Base-by-base conservation (phyloP, 2,113 vertebrate species). In the Xenopus borealis region DNA sequence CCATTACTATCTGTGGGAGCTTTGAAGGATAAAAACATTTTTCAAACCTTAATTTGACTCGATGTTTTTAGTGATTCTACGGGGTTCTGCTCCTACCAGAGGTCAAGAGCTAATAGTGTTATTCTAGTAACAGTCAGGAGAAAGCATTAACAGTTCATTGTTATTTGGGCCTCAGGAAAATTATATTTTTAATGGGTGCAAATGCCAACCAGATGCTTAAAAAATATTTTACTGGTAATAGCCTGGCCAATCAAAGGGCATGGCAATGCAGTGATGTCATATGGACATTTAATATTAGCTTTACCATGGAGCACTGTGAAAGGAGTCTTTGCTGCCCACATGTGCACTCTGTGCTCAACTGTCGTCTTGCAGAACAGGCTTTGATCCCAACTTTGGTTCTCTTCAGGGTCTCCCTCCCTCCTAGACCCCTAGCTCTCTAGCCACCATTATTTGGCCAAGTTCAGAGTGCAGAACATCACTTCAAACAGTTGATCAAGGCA, bases 171-270 rank as follows among this genome's bases (percentile, higher is more conserved):
- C 85, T 88, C 88, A 83, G 85, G 52, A 66, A 40, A 86, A 87
- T 71, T 90, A 92, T 89, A 91, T 89, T 88, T 88, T 89, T 91
- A 91, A 91, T 91, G 89, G 90, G 91, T 93, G 92, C 91, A 92
- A 95, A 94, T 91, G 87, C 78, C 79, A 84, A 86, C 91, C 94
- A 95, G 92, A 95, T 95, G 92, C 89, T 89, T 89, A 85, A 80
- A 82, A 89, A 91, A 80, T 78, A 79, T 83, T 92, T 91, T 93
- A 89, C 89, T 87, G 90, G 84, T 82, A 89, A 88, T 91, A 86
- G 79, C 80, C 73, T 86, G 82, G 84, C 89, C 90, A 90, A 89
- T 90, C 86, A 87, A 89, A 90, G 81, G 79, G 75, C 85, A 88
- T 93, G 87, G 87, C 85, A 90, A 81, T 75, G 79, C 72, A 81